Evolutionary conservation across 2,888 invertebrate genomes (phyloP).

Genomic region (Campopleginae sp.): DNA sequence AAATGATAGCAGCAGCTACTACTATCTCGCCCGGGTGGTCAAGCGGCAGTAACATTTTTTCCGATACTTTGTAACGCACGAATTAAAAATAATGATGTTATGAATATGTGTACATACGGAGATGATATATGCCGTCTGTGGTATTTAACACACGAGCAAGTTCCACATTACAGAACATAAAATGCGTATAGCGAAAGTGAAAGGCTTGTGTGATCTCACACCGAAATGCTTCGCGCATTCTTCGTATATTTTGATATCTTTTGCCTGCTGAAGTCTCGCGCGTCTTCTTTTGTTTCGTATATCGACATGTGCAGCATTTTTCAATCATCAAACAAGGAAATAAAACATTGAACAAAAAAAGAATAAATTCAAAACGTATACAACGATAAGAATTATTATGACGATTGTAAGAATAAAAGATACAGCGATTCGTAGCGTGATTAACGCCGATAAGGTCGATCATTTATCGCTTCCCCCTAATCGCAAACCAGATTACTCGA

Average conservation of each 20-base stretch:
- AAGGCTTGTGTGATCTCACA: constrained; percentile 62
- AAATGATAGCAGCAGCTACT: constrained; percentile 11
- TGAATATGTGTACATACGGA: neutral
- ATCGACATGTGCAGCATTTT: neutral
- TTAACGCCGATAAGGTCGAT: neutral
- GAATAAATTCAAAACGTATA: neutral
- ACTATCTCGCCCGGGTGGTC: constrained; percentile 46
- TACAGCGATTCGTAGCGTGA: neutral
- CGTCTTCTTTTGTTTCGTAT: constrained; percentile 14
- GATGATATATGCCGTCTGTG: neutral
- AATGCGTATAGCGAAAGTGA: constrained; percentile 58
- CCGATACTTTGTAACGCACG: constrained; percentile 4
- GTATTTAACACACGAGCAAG: neutral
- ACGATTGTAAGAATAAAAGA: neutral
- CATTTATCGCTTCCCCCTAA: neutral
- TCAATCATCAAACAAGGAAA: neutral
- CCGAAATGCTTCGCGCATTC: constrained; percentile 55
- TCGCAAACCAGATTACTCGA: neutral
- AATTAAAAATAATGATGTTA: constrained; percentile 2
- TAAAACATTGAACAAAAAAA: neutral
- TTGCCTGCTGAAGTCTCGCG: neutral
- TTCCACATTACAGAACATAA: neutral
- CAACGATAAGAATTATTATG: constrained; percentile 6
- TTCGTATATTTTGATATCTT: constrained; percentile 25
- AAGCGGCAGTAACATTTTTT: constrained; percentile 21